Conservation (phyloP, 2,113 vertebrate genomes). For the Labeo catla region DNA sequence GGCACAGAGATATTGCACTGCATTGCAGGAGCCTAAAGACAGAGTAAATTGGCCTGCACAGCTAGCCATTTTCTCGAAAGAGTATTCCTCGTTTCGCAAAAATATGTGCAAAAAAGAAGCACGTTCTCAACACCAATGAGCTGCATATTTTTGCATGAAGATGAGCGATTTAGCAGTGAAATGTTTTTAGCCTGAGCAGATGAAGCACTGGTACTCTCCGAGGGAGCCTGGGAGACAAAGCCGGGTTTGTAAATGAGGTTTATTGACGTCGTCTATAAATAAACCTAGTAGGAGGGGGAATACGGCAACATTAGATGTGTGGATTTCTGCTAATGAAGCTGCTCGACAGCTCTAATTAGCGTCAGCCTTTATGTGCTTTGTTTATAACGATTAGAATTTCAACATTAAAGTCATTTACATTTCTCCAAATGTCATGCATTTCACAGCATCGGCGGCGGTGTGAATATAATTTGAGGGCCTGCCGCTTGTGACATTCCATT, state of each 20-base stretch:
- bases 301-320: conserved; percentile 53
- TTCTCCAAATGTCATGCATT: conserved; percentile 51
- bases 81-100: conserved; percentile 3
- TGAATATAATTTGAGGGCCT: not conserved
- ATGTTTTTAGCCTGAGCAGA: conserved; percentile 25
- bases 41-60: not conserved
- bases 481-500: not conserved
- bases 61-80: conserved; percentile 22
- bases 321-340: conserved; percentile 61
- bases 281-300: conserved; percentile 58
- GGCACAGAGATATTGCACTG: conserved; percentile 19
- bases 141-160: conserved; percentile 40
- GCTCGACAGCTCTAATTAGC: conserved; percentile 69
- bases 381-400: conserved; percentile 56
- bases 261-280: conserved; percentile 51
- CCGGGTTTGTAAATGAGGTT: conserved; percentile 40
- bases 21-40: conserved; percentile 16
- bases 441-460: not conserved
- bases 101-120: not conserved
- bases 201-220: not conserved
- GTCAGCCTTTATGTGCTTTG: conserved; percentile 63
- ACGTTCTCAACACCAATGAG: conserved; percentile 6
- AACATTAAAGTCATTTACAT: conserved; percentile 36
- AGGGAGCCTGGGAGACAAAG: conserved; percentile 32
- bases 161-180: conserved; percentile 17